Evolutionary conservation across 2,797 vertebrate genomes (phyloP).

Genomic region (Phoeniculus purpureus): DNA sequence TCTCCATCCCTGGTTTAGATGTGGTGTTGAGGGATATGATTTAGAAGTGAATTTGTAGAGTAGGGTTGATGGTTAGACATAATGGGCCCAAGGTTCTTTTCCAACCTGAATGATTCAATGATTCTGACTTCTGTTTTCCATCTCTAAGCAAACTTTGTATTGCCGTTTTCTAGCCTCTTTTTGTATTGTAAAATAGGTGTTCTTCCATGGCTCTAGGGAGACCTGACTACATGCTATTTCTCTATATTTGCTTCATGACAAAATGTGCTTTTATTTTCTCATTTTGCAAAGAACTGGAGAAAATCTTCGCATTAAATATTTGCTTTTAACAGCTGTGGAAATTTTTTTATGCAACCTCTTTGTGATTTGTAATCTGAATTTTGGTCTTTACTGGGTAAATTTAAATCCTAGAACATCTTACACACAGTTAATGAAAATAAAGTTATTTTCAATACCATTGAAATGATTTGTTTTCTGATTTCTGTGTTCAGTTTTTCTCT

Average conservation of each 20-base stretch:
- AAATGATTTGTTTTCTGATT: conserved; percentile 8
- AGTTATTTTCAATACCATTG: neutral
- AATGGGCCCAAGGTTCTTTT: no score
- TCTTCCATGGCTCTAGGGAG: neutral
- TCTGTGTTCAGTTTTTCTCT: conserved; percentile 9
- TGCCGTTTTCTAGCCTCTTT: neutral
- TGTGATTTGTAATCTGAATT: neutral
- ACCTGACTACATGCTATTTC: neutral
- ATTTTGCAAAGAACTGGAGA: neutral
- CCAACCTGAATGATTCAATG: no score
- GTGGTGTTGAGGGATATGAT: no score
- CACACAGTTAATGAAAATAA: neutral
- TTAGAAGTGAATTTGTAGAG: no score
- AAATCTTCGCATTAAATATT: neutral
- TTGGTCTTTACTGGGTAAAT: neutral
- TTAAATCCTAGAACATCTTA: neutral
- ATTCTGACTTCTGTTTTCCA: neutral
- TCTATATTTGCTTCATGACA: neutral
- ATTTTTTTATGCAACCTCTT: neutral
- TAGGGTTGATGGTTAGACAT: no score
- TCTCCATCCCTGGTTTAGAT: no score
- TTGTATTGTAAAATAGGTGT: neutral
- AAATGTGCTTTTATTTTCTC: neutral
- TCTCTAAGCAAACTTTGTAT: neutral
- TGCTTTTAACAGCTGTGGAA: neutral